Conservation (phyloP, 2,113 vertebrate genomes). For the Aix galericulata region DNA sequence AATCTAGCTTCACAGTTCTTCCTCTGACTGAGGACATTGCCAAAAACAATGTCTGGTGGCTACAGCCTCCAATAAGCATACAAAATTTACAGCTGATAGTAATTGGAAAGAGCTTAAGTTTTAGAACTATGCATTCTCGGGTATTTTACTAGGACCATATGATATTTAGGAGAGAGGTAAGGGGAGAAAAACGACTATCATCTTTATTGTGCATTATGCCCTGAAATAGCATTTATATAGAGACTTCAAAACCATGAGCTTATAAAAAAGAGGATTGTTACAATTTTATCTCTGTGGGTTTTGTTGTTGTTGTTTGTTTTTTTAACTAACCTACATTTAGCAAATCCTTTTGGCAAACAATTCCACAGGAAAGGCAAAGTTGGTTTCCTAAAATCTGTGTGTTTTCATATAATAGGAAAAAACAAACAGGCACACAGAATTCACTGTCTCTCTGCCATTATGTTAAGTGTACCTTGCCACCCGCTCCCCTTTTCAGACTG, state of each 20-base stretch:
- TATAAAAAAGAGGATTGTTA: background rate
- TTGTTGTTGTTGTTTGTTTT: background rate
- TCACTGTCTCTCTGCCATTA: background rate
- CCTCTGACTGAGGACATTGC: background rate
- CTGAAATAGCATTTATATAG: background rate
- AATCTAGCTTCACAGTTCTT: background rate
- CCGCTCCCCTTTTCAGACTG: background rate
- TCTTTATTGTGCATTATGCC: background rate
- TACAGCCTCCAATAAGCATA: background rate
- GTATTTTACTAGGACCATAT: background rate
- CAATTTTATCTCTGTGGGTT: background rate
- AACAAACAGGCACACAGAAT: background rate
- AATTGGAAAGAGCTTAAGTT: background rate
- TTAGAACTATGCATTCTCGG: background rate
- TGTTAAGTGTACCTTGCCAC: background rate
- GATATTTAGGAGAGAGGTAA: background rate
- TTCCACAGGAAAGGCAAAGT: background rate
- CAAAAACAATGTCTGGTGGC: background rate
- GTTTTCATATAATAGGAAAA: background rate
- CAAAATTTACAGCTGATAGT: background rate
- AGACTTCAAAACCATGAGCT: background rate
- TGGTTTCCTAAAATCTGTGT: background rate
- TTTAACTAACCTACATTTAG: background rate
- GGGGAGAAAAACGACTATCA: background rate
- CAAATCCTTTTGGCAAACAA: background rate